These are phyloP conservation scores for Margarornis squamiger DNA, from an alignment of 2,797 vertebrate species.

Conservation along the genomic window DNA sequence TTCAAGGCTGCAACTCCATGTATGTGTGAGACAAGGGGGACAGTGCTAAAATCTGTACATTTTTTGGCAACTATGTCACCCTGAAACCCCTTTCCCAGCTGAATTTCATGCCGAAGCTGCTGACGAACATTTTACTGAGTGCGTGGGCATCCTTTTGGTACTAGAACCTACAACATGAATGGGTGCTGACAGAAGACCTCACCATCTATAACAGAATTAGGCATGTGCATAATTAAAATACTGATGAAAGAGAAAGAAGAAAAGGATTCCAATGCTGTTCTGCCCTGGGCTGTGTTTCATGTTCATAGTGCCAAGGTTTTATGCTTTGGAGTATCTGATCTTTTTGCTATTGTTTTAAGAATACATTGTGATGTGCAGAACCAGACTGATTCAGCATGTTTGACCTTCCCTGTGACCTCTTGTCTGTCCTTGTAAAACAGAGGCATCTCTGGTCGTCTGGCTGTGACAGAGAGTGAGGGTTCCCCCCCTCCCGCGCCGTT, in stretches of 20 bases:
- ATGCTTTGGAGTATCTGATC: neutral
- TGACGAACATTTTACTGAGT: neutral
- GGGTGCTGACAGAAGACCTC: conserved; percentile 5
- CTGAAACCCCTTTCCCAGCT: neutral
- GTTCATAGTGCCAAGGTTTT: conserved; percentile 33
- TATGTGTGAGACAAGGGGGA: neutral
- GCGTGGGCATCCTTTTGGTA: neutral
- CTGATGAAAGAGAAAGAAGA: neutral
- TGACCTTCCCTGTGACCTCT: neutral
- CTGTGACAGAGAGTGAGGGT: neutral
- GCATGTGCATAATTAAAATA: neutral
- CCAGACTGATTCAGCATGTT: neutral
- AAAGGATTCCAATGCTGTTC: neutral
- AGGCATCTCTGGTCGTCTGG: neutral
- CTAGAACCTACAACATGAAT: neutral
- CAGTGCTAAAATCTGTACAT: neutral
- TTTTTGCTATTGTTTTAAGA: neutral
- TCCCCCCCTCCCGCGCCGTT: neutral
- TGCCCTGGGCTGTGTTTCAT: neutral
- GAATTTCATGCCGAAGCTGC: neutral
- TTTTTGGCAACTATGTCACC: neutral
- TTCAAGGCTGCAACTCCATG: neutral
- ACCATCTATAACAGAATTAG: neutral
- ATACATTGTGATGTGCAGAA: neutral
- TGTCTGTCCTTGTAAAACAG: neutral